These are phyloP conservation scores for Bombylius major DNA, from an alignment of 2,888 invertebrate species.

Conservation along the genomic window DNA sequence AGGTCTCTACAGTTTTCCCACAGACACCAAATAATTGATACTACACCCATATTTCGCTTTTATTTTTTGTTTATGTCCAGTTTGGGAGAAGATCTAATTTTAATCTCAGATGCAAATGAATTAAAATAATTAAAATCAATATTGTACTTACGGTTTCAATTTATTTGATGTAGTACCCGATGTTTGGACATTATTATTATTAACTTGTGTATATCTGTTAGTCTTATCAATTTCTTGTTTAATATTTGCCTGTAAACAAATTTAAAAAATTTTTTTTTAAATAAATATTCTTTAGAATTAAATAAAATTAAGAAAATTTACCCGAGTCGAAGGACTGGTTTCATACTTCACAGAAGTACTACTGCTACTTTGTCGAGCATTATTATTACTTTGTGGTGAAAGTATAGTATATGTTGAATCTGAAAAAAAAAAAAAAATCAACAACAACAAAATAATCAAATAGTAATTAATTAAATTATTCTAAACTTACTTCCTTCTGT, in stretches of 20 bases:
- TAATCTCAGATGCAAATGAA: too few relatives aligned
- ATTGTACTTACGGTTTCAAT: conserved; percentile 31
- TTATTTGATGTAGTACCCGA: conserved; percentile 21
- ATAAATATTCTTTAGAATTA: too few relatives aligned
- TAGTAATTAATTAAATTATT: neutral
- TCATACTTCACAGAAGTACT: conserved; percentile 6
- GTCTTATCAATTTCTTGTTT: neutral
- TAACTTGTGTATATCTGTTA: conserved; percentile 22
- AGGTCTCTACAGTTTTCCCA: too few relatives aligned
- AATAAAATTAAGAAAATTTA: neutral
- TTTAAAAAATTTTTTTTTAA: too few relatives aligned
- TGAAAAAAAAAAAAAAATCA: conserved; percentile 13
- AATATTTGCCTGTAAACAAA: neutral
- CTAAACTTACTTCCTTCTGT: conserved; percentile 27
- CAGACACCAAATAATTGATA: too few relatives aligned
- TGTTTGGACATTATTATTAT: conserved; percentile 23
- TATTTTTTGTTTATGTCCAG: too few relatives aligned
- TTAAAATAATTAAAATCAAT: neutral
- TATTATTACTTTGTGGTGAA: conserved; percentile 5
- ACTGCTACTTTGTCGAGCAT: neutral
- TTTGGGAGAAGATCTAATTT: too few relatives aligned
- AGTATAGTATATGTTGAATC: conserved; percentile 28
- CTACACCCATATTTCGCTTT: too few relatives aligned
- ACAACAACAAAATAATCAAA: neutral
- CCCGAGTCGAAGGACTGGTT: neutral